phyloP scores from a whole-genome alignment of 1,140 invertebrate genomes.

The Notospermus geniculatus region DNA sequence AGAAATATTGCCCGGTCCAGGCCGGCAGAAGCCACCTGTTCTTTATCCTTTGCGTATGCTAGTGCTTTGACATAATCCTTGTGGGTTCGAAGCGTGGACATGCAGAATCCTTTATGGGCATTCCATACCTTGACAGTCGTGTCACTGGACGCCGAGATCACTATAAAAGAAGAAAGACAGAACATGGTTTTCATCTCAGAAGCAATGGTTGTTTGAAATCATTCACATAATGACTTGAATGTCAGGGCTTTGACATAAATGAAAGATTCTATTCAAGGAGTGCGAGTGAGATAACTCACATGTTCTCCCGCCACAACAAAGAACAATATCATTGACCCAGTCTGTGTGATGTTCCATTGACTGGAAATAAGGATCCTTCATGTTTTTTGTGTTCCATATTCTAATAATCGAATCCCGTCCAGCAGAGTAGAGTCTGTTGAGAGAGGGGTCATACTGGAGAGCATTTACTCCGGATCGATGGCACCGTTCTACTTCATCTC shows the following conservation, averaged over 20 bases:
- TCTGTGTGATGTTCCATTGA: conserved; percentile 94
- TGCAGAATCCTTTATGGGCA: conserved; percentile 92
- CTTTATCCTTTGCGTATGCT: conserved; percentile 97
- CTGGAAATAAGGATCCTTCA: conserved; percentile 80
- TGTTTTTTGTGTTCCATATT: conserved; percentile 76
- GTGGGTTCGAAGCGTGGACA: conserved; percentile 81
- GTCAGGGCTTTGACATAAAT: too few species aligned
- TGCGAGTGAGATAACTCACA: conserved; percentile 62
- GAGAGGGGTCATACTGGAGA: conserved; percentile 84
- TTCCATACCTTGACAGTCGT: conserved; percentile 99
- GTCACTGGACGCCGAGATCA: conserved; percentile 98
- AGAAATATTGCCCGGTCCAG: conserved; percentile 95
- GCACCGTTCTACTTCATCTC: conserved; percentile 89
- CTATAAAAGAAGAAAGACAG: conserved; percentile 59
- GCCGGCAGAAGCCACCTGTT: conserved; percentile 96
- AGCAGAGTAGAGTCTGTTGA: conserved; percentile 91
- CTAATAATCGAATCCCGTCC: conserved; percentile 98
- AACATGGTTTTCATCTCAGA: too few species aligned
- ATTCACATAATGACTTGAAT: too few species aligned
- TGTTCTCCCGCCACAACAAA: conserved; percentile 95
- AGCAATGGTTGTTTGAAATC: too few species aligned
- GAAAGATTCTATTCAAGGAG: too few species aligned
- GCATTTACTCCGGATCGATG: conserved; percentile 96
- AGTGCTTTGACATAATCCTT: conserved; percentile 98
- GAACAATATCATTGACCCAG: conserved; percentile 99